Conservation (phyloP, 30 jellyfish, hydroid and myxozoan genomes). For the Catostylus mosaicus region DNA sequence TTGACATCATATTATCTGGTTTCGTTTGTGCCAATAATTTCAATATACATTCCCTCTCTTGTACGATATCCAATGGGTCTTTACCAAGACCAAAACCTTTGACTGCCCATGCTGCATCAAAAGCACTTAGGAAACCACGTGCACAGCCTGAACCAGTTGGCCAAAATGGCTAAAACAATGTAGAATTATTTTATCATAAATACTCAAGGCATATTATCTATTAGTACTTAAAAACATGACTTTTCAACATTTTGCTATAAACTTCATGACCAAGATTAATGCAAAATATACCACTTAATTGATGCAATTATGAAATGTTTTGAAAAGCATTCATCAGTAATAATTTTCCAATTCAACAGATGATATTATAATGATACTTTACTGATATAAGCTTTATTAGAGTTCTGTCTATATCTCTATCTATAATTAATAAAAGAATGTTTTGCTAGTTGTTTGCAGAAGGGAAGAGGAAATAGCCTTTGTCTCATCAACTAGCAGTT, state of each 20-base stretch:
- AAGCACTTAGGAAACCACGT: constrained; percentile 92
- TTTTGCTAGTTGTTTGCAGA: too few species aligned
- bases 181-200: background rate
- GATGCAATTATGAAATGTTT: too few species aligned
- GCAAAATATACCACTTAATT: too few species aligned
- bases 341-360: too few species aligned
- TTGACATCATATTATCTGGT: constrained; percentile 70
- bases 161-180: constrained; percentile 86
- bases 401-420: too few species aligned
- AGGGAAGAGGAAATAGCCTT: too few species aligned
- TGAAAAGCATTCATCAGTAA: too few species aligned
- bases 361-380: too few species aligned
- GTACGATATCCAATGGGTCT: constrained; percentile 86
- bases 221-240: background rate
- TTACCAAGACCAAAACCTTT: constrained; percentile 81
- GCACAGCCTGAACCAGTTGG: constrained; percentile 99
- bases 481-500: too few species aligned
- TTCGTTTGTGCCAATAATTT: constrained; percentile 85
- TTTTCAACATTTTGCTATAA: background rate
- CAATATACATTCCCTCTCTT: constrained; percentile 88
- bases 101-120: constrained; percentile 97
- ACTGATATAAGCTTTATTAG: too few species aligned
- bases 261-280: background rate
- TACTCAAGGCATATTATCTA: too few species aligned
- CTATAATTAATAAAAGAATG: too few species aligned